phyloP scores from a whole-genome alignment of 1,140 invertebrate species.

The Drosophila azteca region DNA sequence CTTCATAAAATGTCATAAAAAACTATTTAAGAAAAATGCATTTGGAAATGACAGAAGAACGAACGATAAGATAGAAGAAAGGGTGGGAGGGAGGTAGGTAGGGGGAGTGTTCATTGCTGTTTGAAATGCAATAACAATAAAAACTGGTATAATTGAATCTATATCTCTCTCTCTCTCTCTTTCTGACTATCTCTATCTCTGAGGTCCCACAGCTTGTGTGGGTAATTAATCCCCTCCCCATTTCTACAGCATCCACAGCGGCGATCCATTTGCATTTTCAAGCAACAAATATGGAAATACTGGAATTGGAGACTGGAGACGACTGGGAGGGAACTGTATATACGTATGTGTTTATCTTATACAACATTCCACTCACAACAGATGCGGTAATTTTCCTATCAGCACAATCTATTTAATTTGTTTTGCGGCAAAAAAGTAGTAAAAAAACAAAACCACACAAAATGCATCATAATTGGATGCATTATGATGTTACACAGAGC shows the following conservation, averaged over 20 bases:
- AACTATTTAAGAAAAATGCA: slow-evolving; percentile 51
- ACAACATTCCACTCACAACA: slow-evolving; percentile 14
- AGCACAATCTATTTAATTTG: slow-evolving; percentile 49
- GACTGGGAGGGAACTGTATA: not conserved
- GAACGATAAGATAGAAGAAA: slow-evolving; percentile 41
- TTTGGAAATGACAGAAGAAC: slow-evolving; percentile 32
- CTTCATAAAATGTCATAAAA: slow-evolving; percentile 36
- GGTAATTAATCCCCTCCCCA: slow-evolving; percentile 63
- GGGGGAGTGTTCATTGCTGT: slow-evolving; percentile 14
- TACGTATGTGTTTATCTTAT: slow-evolving; percentile 5
- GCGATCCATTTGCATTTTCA: slow-evolving; percentile 60
- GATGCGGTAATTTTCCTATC: slow-evolving; percentile 66
- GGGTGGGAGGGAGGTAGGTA: not conserved
- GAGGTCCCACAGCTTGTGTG: not conserved
- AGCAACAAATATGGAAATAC: slow-evolving; percentile 44
- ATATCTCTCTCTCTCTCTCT: slow-evolving; percentile 7
- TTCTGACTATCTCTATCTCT: not conserved
- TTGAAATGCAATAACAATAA: slow-evolving; percentile 68
- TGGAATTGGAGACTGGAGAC: not conserved
- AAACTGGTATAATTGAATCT: slow-evolving; percentile 67
- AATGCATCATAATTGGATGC: slow-evolving; percentile 27
- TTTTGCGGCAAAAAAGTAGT: slow-evolving; percentile 5
- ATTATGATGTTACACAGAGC: no score
- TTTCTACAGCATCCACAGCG: slow-evolving; percentile 12
- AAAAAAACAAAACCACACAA: slow-evolving; percentile 4